phyloP scores from a whole-genome alignment of 2,888 invertebrate genomes.

The Calameuta filiformis region DNA sequence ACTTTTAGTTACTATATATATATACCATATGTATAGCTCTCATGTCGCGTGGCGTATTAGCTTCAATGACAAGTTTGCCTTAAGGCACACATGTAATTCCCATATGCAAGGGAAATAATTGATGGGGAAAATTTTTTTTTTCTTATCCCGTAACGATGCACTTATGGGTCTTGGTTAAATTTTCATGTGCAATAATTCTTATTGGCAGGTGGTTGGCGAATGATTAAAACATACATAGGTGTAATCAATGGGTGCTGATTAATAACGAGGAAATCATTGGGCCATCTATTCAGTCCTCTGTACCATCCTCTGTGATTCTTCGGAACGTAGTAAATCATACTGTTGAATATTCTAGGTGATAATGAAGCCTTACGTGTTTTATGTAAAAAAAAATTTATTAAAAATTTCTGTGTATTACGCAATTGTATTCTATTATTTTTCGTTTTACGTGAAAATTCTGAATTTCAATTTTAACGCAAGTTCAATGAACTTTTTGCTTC shows the following conservation, averaged over 20 bases:
- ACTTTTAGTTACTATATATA: neutral
- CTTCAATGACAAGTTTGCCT: neutral
- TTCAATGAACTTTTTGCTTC: neutral
- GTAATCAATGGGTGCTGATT: constrained; percentile 48
- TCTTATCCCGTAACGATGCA: neutral
- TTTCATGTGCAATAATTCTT: neutral
- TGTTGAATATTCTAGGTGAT: neutral
- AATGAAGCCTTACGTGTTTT: constrained; percentile 29
- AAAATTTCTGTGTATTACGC: neutral
- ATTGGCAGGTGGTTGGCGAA: neutral
- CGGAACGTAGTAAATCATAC: neutral
- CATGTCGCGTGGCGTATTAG: neutral
- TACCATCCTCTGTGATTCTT: neutral
- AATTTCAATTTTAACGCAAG: neutral
- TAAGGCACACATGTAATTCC: neutral
- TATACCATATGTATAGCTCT: neutral
- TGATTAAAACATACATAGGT: neutral
- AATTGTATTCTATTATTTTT: neutral
- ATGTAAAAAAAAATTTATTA: neutral
- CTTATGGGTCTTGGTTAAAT: neutral
- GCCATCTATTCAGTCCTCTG: neutral
- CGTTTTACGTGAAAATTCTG: neutral
- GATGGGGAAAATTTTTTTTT: constrained; percentile 2
- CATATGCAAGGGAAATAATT: constrained; percentile 28
- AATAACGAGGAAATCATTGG: constrained; percentile 45